A percentile compares a stretch with the other conserved stretches of the same genome.
Conservation (phyloP, 2,888 invertebrate species). For the Ennomos fuscantarius region DNA sequence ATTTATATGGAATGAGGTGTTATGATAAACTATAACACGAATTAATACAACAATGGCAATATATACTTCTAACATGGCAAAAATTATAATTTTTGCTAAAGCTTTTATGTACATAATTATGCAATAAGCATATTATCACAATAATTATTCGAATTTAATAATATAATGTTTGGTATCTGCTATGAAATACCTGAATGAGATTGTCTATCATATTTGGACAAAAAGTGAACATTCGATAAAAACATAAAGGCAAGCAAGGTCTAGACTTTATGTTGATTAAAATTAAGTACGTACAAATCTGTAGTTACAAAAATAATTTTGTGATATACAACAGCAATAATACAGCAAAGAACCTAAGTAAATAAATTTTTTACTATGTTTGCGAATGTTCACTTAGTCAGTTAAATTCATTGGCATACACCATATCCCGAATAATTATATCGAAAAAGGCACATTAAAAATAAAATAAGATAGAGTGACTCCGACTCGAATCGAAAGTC, state of each 20-base stretch:
- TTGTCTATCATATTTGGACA: constrained; percentile 3
- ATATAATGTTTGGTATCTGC: constrained; percentile 8
- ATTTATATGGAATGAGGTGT: constrained; percentile 21
- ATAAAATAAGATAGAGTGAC: neutral
- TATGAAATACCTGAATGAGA: constrained; percentile 10
- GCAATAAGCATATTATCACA: constrained; percentile 18
- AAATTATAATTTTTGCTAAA: constrained; percentile 3
- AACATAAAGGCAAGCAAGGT: constrained; percentile 15
- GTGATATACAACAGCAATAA: neutral
- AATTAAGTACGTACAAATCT: constrained; percentile 1
- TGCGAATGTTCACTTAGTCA: constrained; percentile 3
- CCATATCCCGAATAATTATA: neutral
- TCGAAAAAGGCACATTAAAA: neutral
- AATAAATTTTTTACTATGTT: neutral
- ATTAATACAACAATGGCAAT: constrained; percentile 11
- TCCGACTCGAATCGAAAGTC: neutral
- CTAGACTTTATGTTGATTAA: constrained; percentile 13
- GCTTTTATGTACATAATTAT: constrained; percentile 5
- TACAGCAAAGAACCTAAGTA: neutral
- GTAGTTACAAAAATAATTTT: constrained; percentile 5
- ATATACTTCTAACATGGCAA: neutral
- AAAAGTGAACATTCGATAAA: constrained; percentile 12
- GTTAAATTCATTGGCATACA: constrained; percentile 9
- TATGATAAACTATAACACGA: constrained; percentile 4
- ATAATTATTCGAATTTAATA: constrained; percentile 11